Percentiles rank a stretch among this genome's conserved stretches.
These are phyloP conservation scores for Drosophila willistoni DNA, from an alignment of 1,140 invertebrate species.

Conservation along the genomic window DNA sequence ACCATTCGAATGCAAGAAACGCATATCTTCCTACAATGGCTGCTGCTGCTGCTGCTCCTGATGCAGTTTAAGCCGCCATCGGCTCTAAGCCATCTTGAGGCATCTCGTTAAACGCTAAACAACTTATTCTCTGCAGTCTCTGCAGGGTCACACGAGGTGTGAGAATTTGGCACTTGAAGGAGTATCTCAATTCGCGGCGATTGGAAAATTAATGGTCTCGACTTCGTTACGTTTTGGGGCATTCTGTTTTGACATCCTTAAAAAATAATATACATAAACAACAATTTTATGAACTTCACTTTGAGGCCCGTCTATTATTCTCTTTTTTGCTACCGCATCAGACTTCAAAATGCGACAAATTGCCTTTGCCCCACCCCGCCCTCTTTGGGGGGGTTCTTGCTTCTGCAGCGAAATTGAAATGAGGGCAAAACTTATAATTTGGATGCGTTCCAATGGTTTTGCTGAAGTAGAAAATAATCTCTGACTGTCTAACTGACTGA, in stretches of 20 bases:
- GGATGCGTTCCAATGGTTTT: slow-evolving; percentile 63
- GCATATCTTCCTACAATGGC: slow-evolving; percentile 55
- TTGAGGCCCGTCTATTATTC: background rate
- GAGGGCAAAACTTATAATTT: slow-evolving; percentile 73
- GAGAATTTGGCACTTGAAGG: slow-evolving; percentile 8
- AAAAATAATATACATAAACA: slow-evolving; percentile 73
- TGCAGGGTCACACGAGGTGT: background rate
- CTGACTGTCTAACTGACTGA: slow-evolving; percentile 37
- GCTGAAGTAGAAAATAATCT: slow-evolving; percentile 51
- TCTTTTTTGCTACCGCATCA: slow-evolving; percentile 29
- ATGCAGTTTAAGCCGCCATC: slow-evolving; percentile 51
- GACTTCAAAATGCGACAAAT: slow-evolving; percentile 52
- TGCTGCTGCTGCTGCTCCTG: background rate
- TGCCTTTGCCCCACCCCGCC: slow-evolving; percentile 37
- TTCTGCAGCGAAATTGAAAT: slow-evolving; percentile 59
- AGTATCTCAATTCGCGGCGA: background rate
- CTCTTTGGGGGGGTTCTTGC: slow-evolving; percentile 4
- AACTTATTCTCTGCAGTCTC: slow-evolving; percentile 49
- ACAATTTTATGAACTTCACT: slow-evolving; percentile 21
- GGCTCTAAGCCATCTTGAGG: slow-evolving; percentile 42
- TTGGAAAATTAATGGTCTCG: background rate
- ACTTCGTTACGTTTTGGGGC: background rate
- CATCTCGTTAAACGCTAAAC: slow-evolving; percentile 76
- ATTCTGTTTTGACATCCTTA: slow-evolving; percentile 44
- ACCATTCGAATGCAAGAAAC: slow-evolving; percentile 42